phyloP scores from a whole-genome alignment of 2,888 invertebrate genomes.

The Schizaphis graminum region DNA sequence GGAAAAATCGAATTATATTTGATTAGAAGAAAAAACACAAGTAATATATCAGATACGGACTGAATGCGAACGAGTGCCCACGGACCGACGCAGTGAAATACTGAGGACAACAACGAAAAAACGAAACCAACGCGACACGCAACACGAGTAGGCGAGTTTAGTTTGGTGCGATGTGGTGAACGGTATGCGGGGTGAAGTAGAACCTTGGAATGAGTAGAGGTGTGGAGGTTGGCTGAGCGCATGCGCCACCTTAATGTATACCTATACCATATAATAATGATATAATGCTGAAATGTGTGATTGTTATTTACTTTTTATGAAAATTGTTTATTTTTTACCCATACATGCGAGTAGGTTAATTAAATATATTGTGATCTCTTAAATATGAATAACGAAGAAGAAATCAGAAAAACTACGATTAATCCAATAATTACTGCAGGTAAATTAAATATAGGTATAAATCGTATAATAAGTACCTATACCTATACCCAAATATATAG shows the following conservation, averaged over 20 bases:
- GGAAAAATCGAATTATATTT: constrained; percentile 5
- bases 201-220: constrained; percentile 57
- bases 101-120: constrained; percentile 50
- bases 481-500: not conserved
- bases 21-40: constrained; percentile 11
- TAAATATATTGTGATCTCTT: not conserved
- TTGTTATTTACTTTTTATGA: constrained; percentile 37
- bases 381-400: not conserved
- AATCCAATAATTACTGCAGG: no score
- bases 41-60: not conserved
- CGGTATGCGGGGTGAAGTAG: constrained; percentile 18
- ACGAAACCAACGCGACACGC: constrained; percentile 47
- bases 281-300: constrained; percentile 26
- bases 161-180: not conserved
- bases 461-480: no score
- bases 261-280: not conserved
- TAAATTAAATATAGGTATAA: not conserved
- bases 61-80: not conserved
- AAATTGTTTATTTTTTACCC: not conserved
- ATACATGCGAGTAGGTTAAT: not conserved
- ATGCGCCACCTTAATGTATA: constrained; percentile 37
- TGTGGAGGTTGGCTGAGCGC: constrained; percentile 40
- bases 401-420: not conserved
- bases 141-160: constrained; percentile 38
- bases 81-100: constrained; percentile 10